Conservation (phyloP, 2,797 vertebrate species). For the Paguma larvata region DNA sequence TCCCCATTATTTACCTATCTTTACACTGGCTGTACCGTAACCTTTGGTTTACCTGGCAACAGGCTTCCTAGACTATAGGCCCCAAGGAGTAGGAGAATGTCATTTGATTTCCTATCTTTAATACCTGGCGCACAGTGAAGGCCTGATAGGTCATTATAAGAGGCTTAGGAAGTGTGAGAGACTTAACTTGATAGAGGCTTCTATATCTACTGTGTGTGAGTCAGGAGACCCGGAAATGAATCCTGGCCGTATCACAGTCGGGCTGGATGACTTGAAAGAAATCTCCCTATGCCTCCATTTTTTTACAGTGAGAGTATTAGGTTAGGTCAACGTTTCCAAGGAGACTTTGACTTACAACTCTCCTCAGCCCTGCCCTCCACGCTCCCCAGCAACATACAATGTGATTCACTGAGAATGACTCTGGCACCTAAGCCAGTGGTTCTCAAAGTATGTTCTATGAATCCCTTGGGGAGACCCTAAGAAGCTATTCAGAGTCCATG, state of each 20-base stretch:
- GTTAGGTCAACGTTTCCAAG: background rate
- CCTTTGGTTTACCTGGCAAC: background rate
- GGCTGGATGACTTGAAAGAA: background rate
- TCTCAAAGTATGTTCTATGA: background rate
- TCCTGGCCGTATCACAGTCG: background rate
- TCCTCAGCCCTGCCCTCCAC: background rate
- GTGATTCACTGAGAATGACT: background rate
- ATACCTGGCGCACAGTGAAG: background rate
- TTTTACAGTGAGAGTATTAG: background rate
- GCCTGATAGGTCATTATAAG: background rate
- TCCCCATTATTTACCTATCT: background rate
- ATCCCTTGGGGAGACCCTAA: background rate
- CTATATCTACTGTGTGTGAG: background rate
- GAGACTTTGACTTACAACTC: background rate
- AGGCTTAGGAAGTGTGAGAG: background rate
- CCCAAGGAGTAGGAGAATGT: background rate
- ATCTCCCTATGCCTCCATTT: background rate
- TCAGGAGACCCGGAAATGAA: background rate
- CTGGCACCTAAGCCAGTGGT: background rate
- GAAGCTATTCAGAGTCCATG: background rate
- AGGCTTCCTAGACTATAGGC: background rate
- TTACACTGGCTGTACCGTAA: rapidly evolving
- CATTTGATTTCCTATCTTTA: background rate
- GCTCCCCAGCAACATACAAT: background rate
- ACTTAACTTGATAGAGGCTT: background rate